phyloP scores from a whole-genome alignment of 92 coral and sea anemone genomes.

The Bergia sp. region DNA sequence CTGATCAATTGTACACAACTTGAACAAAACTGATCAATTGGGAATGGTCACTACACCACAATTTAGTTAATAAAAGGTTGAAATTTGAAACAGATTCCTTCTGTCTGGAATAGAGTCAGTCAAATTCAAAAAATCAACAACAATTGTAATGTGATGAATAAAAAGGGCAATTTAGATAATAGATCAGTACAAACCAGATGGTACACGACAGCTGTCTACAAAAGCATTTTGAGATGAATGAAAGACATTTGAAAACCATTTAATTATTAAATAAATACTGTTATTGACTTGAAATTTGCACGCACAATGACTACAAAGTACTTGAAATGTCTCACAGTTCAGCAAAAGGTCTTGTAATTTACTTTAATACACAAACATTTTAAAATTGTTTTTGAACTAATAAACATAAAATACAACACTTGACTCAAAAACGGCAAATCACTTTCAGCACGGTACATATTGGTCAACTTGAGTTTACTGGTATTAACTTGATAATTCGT shows the following conservation, averaged over 20 bases:
- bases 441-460: neutral
- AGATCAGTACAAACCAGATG: neutral
- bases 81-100: neutral
- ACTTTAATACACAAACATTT: too few species aligned
- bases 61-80: neutral
- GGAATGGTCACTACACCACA: neutral
- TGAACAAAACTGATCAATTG: neutral
- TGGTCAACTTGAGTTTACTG: neutral
- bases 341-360: neutral
- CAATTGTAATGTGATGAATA: neutral
- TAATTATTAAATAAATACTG: neutral
- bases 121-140: neutral
- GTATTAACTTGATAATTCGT: neutral
- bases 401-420: neutral
- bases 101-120: constrained; percentile 2
- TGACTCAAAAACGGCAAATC: neutral
- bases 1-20: neutral
- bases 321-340: neutral
- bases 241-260: neutral
- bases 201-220: too few species aligned
- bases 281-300: neutral
- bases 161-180: neutral
- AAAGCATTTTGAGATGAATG: too few species aligned
- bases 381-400: too few species aligned
- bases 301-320: too few species aligned